A percentile compares a stretch with the other conserved stretches of the same genome.
Evolutionary conservation across 1,140 invertebrate genomes (phyloP).

Genomic region (Formica exsecta): DNA sequence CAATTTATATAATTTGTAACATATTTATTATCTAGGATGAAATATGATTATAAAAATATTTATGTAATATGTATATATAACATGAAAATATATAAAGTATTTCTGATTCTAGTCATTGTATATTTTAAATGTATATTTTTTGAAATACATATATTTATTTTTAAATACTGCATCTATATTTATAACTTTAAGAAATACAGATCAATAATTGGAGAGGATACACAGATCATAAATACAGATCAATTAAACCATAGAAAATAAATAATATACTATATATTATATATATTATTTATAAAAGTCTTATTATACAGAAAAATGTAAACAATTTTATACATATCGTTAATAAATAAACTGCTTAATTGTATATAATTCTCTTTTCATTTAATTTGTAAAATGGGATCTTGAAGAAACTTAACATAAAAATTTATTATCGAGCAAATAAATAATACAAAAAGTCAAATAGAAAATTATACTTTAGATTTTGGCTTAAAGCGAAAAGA

Average conservation of each 20-base stretch:
- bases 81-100: slow-evolving; percentile 33
- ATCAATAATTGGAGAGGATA: background rate
- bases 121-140: background rate
- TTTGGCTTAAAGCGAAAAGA: background rate
- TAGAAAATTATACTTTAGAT: slow-evolving; percentile 1
- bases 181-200: background rate
- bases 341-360: slow-evolving; percentile 47
- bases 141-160: background rate
- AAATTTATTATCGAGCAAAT: slow-evolving; percentile 17
- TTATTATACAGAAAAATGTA: slow-evolving; percentile 16
- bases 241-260: background rate
- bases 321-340: slow-evolving; percentile 24
- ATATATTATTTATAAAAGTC: background rate
- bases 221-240: no score
- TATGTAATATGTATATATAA: slow-evolving; percentile 12
- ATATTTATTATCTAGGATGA: slow-evolving; percentile 17
- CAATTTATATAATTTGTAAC: slow-evolving; percentile 28
- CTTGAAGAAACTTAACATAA: background rate
- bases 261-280: slow-evolving; percentile 1
- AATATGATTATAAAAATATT: slow-evolving; percentile 19
- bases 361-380: background rate
- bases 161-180: background rate
- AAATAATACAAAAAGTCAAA: slow-evolving; percentile 20
- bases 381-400: background rate
- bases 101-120: background rate